Evolutionary conservation across 2,113 vertebrate species (phyloP).

Genomic region (Chaetura pelagica): DNA sequence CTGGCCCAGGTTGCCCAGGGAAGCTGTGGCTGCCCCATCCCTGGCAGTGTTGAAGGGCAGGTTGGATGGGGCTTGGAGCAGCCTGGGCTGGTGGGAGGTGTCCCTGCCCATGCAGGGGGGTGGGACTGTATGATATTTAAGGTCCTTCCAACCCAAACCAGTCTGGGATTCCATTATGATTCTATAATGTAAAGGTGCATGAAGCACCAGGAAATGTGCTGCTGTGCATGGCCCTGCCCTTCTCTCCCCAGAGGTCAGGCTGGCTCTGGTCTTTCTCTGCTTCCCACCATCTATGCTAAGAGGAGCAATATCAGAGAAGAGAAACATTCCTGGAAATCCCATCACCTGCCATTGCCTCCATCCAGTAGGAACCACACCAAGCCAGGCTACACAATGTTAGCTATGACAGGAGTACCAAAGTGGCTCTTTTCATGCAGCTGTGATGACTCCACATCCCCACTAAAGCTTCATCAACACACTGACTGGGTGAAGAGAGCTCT

Average conservation of each 20-base stretch:
- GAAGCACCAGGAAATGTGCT: background rate
- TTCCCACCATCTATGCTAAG: background rate
- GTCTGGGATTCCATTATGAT: no score
- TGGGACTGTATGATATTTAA: no score
- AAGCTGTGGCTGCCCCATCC: no score
- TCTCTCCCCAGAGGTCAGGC: background rate
- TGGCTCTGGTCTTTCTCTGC: background rate
- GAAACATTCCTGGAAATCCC: background rate
- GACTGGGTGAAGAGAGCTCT: background rate
- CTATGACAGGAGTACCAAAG: background rate
- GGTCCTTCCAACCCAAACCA: no score
- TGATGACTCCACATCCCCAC: background rate
- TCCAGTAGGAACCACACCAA: background rate
- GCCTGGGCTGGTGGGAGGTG: no score
- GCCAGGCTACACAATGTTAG: background rate
- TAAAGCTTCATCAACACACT: background rate
- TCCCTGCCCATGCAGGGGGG: no score
- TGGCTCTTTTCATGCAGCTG: background rate
- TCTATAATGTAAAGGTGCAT: background rate
- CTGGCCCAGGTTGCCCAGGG: no score
- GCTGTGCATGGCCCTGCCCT: background rate
- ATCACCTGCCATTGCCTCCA: background rate
- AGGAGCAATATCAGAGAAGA: background rate
- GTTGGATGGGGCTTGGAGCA: no score
- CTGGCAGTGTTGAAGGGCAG: no score